Conservation (phyloP, 2,888 invertebrate species). For the Smittia sp. region DNA sequence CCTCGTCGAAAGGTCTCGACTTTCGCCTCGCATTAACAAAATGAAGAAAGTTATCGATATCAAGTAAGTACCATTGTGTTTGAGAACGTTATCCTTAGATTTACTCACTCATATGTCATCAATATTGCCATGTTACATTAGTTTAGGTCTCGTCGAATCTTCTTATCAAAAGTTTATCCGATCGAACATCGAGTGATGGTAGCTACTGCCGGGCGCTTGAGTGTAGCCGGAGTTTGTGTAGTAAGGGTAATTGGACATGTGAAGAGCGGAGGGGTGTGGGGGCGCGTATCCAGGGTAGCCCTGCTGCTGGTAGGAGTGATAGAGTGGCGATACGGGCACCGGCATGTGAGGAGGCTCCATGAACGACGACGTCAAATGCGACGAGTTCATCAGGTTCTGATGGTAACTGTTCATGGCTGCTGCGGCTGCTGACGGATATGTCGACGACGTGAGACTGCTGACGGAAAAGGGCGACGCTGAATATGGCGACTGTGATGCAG, state of each 20-base stretch:
- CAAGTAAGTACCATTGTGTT: conserved; percentile 16
- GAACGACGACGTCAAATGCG: conserved; percentile 48
- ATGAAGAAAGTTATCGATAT: conserved; percentile 8
- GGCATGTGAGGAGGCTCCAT: conserved; percentile 53
- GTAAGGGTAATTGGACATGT: conserved; percentile 65
- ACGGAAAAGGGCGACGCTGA: conserved; percentile 54
- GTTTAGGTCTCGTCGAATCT: background rate
- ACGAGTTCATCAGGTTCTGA: conserved; percentile 53
- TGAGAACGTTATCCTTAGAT: background rate
- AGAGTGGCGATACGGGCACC: conserved; percentile 56
- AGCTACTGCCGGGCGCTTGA: conserved; percentile 43
- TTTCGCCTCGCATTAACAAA: conserved; percentile 1
- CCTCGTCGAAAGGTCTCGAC: too few species aligned
- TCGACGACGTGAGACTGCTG: conserved; percentile 52
- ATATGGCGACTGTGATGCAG: conserved; percentile 44
- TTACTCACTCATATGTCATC: conserved; percentile 36
- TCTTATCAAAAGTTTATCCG: conserved; percentile 50
- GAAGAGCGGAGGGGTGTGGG: conserved; percentile 58
- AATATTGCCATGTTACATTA: conserved; percentile 15
- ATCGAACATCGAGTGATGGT: conserved; percentile 54
- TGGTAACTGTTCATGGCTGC: conserved; percentile 48
- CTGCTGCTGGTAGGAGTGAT: conserved; percentile 51
- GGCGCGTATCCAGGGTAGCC: conserved; percentile 48
- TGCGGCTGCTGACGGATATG: conserved; percentile 45
- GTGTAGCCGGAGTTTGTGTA: conserved; percentile 55